phyloP scores from a whole-genome alignment of 1,140 invertebrate genomes.

The Ceratoteleas bidentatus region DNA sequence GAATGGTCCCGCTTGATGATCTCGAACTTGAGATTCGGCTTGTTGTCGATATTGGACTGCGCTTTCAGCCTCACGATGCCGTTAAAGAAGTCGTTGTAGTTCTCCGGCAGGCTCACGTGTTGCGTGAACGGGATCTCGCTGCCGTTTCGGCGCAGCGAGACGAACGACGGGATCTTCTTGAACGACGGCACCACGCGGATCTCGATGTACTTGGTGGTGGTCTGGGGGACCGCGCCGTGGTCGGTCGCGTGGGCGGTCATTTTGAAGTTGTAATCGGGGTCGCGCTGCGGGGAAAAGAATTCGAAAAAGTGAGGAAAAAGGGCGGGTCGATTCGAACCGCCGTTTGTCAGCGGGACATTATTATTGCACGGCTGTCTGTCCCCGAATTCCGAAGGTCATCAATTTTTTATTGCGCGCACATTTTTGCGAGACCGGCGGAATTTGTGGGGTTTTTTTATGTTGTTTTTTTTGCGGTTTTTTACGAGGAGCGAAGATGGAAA shows the following conservation, averaged over 20 bases:
- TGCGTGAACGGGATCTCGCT: constrained; percentile 45
- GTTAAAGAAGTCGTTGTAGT: constrained; percentile 85
- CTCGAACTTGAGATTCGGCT: constrained; percentile 30
- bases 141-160: constrained; percentile 78
- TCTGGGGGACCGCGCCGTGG: constrained; percentile 84
- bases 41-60: constrained; percentile 83
- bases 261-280: constrained; percentile 86
- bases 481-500: too few relatives aligned
- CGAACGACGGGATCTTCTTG: constrained; percentile 91
- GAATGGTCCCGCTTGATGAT: constrained; percentile 29
- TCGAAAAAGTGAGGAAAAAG: too few relatives aligned
- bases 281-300: constrained; percentile 79
- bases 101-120: constrained; percentile 87
- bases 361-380: too few relatives aligned
- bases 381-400: too few relatives aligned
- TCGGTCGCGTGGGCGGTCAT: constrained; percentile 89
- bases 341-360: too few relatives aligned
- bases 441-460: too few relatives aligned
- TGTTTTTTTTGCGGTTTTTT: too few relatives aligned
- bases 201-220: constrained; percentile 87
- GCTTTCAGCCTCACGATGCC: constrained; percentile 87
- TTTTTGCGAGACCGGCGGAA: too few relatives aligned
- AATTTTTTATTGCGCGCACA: too few relatives aligned
- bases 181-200: constrained; percentile 93
- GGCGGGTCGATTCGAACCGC: too few relatives aligned